Evolutionary conservation across 2,113 vertebrate genomes (phyloP).

Genomic region (Cynoglossus semilaevis): DNA sequence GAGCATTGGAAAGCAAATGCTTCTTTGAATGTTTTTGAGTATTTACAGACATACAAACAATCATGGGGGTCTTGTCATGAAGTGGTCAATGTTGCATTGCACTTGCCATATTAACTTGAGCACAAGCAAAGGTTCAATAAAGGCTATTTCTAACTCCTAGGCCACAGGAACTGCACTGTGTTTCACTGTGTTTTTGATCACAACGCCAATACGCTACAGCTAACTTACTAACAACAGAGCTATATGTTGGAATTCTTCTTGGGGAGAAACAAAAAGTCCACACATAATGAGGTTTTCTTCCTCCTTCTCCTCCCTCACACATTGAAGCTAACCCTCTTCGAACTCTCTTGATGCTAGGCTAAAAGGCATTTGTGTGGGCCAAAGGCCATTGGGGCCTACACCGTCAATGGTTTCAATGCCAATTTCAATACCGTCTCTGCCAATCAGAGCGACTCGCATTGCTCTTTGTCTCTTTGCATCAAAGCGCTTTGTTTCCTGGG

Average conservation of each 20-base stretch:
- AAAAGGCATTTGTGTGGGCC: conserved; percentile 55
- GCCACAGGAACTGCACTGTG: not conserved
- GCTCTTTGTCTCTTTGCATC: conserved; percentile 46
- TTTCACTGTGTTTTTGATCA: conserved; percentile 34
- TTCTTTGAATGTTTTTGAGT: too few relatives aligned
- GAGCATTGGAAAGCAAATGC: too few relatives aligned
- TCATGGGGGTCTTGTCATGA: too few relatives aligned
- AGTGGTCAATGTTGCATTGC: too few relatives aligned
- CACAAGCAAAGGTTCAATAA: too few relatives aligned
- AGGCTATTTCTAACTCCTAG: too few relatives aligned
- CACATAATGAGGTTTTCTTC: conserved; percentile 35
- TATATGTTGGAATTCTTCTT: not conserved
- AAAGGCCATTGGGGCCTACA: conserved; percentile 42
- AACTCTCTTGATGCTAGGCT: conserved; percentile 24
- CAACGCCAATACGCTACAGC: conserved; percentile 7
- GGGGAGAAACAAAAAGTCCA: conserved; percentile 4
- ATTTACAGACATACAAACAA: too few relatives aligned
- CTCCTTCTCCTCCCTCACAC: conserved; percentile 24
- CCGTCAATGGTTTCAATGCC: conserved; percentile 56
- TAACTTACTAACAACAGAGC: too few relatives aligned
- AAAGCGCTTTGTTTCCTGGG: conserved; percentile 62
- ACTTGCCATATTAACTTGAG: too few relatives aligned
- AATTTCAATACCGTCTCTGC: conserved; percentile 49
- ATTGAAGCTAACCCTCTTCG: conserved; percentile 15
- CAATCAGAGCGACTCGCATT: conserved; percentile 53